Conservation (phyloP, 2,888 invertebrate species). For the Ophion slaviceki region DNA sequence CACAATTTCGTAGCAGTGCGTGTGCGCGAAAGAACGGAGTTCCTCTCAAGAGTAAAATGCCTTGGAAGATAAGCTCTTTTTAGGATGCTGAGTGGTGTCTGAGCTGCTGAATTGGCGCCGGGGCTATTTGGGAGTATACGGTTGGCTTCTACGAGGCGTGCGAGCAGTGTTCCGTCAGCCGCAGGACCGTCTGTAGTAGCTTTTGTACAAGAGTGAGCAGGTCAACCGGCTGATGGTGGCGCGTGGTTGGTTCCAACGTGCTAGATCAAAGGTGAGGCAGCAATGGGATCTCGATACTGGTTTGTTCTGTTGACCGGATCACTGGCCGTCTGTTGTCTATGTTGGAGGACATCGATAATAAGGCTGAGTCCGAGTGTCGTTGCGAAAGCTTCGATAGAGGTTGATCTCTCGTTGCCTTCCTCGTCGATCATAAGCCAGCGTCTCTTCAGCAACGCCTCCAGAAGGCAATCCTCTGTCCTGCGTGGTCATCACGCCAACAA, state of each 20-base stretch:
- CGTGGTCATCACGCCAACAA: constrained; percentile 46
- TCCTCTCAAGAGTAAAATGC: constrained; percentile 61
- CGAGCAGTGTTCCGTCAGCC: constrained; percentile 51
- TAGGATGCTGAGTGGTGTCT: constrained; percentile 58
- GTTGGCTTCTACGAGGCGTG: constrained; percentile 29
- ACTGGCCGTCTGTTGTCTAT: constrained; percentile 74
- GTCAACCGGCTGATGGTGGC: not conserved
- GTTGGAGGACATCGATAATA: constrained; percentile 75
- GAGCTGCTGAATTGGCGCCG: constrained; percentile 54
- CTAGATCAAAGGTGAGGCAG: not conserved
- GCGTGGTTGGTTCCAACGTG: not conserved
- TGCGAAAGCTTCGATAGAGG: constrained; percentile 78
- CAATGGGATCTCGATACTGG: constrained; percentile 66
- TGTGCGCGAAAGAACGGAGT: constrained; percentile 16
- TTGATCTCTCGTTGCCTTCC: constrained; percentile 77
- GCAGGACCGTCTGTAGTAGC: constrained; percentile 17
- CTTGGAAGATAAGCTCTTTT: constrained; percentile 63
- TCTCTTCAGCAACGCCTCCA: constrained; percentile 67
- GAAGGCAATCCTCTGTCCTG: constrained; percentile 53
- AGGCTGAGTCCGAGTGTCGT: constrained; percentile 68
- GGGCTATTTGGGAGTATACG: constrained; percentile 59
- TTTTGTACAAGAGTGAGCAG: not conserved
- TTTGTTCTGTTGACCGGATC: constrained; percentile 70
- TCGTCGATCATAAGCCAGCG: constrained; percentile 68
- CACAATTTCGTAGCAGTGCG: not conserved